A percentile compares a stretch with the other conserved stretches of the same genome.
Conservation (phyloP, 2,113 vertebrate genomes). For the Sturnira hondurensis region DNA sequence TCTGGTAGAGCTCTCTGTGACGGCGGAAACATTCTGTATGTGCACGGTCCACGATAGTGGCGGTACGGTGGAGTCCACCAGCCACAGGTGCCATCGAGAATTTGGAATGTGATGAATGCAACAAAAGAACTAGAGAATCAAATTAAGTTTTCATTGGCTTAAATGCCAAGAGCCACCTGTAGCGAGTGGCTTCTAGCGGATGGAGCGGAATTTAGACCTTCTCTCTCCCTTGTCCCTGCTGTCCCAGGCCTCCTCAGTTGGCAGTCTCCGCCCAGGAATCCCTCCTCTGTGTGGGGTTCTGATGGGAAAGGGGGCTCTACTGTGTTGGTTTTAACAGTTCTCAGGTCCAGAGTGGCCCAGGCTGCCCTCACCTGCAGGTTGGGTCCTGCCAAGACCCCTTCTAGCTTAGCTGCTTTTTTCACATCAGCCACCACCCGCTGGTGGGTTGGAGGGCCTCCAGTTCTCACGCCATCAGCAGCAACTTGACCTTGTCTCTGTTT, state of each 20-base stretch:
- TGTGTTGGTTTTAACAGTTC: not conserved
- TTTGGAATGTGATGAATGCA: not conserved
- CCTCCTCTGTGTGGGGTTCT: not conserved
- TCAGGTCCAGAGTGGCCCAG: not conserved
- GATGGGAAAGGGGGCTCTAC: not conserved
- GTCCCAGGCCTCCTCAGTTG: not conserved
- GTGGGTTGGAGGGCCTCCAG: not conserved
- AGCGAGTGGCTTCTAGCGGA: not conserved
- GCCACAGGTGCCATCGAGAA: not conserved
- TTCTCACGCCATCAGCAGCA: not conserved
- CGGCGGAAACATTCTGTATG: not conserved
- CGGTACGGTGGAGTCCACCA: not conserved
- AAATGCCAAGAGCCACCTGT: not conserved
- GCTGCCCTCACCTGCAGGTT: not conserved
- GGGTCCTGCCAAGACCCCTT: not conserved
- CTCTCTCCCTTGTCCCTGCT: no score
- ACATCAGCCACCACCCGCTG: not conserved
- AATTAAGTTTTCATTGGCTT: not conserved
- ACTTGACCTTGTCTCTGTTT: not conserved
- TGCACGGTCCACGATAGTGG: accelerated
- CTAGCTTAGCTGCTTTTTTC: not conserved
- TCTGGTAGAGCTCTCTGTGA: not conserved
- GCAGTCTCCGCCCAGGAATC: not conserved
- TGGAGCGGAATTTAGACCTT: no score
- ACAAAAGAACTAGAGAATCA: not conserved